Percentiles rank a stretch among this genome's conserved stretches.
Evolutionary conservation across 2,888 invertebrate species (phyloP).

Genomic region (Acrobasis suavella): DNA sequence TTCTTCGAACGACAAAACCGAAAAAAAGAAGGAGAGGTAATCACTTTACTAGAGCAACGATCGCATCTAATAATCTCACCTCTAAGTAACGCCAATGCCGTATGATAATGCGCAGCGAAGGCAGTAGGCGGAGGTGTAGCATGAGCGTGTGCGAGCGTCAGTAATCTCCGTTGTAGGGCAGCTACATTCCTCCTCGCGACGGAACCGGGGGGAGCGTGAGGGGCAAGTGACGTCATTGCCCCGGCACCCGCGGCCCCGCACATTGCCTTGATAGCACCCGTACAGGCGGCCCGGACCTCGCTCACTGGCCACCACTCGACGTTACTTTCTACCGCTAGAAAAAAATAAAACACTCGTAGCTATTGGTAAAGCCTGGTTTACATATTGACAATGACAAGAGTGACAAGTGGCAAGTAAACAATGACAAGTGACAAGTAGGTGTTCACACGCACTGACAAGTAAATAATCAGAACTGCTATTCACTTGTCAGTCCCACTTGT

Average conservation of each 20-base stretch:
- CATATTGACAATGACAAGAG: too few relatives aligned
- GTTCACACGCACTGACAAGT: too few relatives aligned
- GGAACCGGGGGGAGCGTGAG: constrained; percentile 37
- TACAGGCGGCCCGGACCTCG: constrained; percentile 68
- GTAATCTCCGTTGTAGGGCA: constrained; percentile 64
- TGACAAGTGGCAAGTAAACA: too few relatives aligned
- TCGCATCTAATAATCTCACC: constrained; percentile 38
- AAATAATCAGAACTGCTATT: too few relatives aligned
- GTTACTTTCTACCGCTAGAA: constrained; percentile 48
- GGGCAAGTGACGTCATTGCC: constrained; percentile 10
- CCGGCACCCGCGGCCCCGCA: constrained; percentile 61
- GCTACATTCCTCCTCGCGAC: constrained; percentile 68
- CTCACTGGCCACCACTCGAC: constrained; percentile 74
- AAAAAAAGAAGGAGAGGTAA: too few relatives aligned
- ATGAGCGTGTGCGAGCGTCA: constrained; percentile 66
- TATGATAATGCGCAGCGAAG: constrained; percentile 62
- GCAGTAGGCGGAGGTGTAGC: constrained; percentile 65
- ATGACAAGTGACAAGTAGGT: too few relatives aligned
- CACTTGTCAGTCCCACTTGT: too few relatives aligned
- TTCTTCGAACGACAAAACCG: too few relatives aligned
- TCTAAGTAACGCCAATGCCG: constrained; percentile 67
- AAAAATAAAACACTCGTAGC: background rate
- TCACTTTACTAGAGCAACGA: background rate
- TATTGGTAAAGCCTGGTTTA: too few relatives aligned
- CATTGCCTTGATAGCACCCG: constrained; percentile 57